Evolutionary conservation across 2,888 invertebrate genomes (phyloP), one percentile per base, ranked within the genome.

Genomic region (Spicauda simplicius): DNA sequence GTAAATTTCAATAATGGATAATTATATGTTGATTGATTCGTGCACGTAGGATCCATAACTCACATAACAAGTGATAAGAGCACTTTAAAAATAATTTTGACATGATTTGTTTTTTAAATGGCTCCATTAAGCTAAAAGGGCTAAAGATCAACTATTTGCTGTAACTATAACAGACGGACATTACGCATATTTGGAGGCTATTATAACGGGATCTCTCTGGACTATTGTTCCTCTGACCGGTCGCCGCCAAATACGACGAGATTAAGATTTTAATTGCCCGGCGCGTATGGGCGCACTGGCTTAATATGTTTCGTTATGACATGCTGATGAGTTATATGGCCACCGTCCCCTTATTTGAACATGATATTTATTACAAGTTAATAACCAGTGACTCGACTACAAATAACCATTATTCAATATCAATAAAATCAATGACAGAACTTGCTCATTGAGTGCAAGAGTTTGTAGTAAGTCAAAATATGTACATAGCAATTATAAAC

Each of bases 251-350:
- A 55, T 55, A 25, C 11, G 52, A 57, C 4, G 20, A 57, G 64
- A 64, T 64, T 64, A 64, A 52, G 57, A 52, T 64, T 52, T 41
- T 58, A 58, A 64, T 64, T 19, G 64, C 11, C 56, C 7, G n/a
- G 25, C 64, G 30, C 16, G 56, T 50, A 64, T 25, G 57, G 57
- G 20, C 50, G 33, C 30, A 53, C 48, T 16, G 5, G 5, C 19
- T 37, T 52, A 57, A 52, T 57, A 19, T 33, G 64, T 37, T 33
- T 50, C 57, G 37, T 52, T 57, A 64, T 58, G 20, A 52, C 20
- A 52, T 57, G 19, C 19, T 18, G 16, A 30, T 52, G 63, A 56
- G 14, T 30, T 19, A 48, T 50, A 14, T 19, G 2, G 48, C n/a
- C 48, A 30, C 16, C 63, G 14, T 63, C 16, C 16, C 25, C 16